Conservation (phyloP, 1,140 invertebrate genomes). For the Drosophila tropicalis region DNA sequence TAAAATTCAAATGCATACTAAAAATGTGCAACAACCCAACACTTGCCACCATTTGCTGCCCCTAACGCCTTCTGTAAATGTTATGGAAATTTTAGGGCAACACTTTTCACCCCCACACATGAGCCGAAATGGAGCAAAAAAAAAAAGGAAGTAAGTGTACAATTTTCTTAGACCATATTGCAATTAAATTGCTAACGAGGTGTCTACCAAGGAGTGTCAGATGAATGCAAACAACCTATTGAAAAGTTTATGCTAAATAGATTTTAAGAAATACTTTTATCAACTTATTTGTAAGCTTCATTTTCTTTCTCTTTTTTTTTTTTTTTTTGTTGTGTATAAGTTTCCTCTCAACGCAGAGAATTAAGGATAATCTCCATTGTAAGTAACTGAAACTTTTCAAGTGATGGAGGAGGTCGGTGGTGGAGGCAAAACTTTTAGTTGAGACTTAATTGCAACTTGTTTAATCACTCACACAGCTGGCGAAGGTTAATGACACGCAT, state of each 20-base stretch:
- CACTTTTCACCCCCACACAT: conserved; percentile 24
- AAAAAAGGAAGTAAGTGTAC: conserved; percentile 6
- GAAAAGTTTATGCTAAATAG: conserved; percentile 2
- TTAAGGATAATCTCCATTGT: not conserved
- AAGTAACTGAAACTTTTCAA: conserved; percentile 5
- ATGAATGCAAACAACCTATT: conserved; percentile 22
- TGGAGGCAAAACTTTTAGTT: not conserved
- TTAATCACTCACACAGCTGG: conserved; percentile 35
- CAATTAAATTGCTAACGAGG: conserved; percentile 68
- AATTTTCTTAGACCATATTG: conserved; percentile 30
- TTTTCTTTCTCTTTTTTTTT: not conserved
- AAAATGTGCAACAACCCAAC: conserved; percentile 22
- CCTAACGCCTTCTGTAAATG: conserved; percentile 20
- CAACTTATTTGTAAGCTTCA: not conserved
- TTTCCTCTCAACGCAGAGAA: not conserved
- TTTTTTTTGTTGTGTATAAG: not conserved
- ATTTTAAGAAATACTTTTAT: conserved; percentile 5
- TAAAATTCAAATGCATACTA: conserved; percentile 59
- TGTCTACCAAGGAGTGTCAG: not conserved
- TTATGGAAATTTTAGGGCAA: conserved; percentile 31
- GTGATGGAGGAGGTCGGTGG: not conserved
- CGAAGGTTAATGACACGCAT: conserved; percentile 51
- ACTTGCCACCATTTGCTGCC: not conserved
- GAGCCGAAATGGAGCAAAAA: not conserved
- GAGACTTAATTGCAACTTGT: conserved; percentile 10